These are phyloP conservation scores for Stenodera caucasica DNA, from an alignment of 2,888 invertebrate genomes.

Conservation along the genomic window DNA sequence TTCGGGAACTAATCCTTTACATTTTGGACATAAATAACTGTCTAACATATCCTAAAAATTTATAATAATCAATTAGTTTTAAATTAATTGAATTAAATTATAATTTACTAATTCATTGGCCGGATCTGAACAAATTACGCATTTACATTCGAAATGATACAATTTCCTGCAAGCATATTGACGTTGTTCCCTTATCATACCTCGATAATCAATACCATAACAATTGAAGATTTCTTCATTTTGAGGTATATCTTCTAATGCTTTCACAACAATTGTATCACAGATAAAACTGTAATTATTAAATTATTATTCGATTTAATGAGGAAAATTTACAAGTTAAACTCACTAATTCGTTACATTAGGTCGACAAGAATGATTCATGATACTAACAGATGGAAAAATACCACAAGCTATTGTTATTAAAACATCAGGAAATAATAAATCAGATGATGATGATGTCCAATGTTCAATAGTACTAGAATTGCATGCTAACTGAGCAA, in stretches of 20 bases:
- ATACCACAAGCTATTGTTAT: constrained; percentile 71
- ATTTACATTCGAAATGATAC: constrained; percentile 80
- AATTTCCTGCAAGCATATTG: constrained; percentile 65
- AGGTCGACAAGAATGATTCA: constrained; percentile 92
- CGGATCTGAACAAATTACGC: constrained; percentile 66
- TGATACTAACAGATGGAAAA: constrained; percentile 83
- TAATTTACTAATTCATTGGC: constrained; percentile 46
- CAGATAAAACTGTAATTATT: constrained; percentile 75
- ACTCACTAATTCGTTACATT: constrained; percentile 73
- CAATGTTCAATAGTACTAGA: constrained; percentile 51
- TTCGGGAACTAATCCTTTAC: constrained; percentile 47
- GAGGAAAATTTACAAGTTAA: constrained; percentile 2
- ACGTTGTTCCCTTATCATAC: constrained; percentile 64
- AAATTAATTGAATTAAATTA: not conserved
- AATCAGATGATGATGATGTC: constrained; percentile 44
- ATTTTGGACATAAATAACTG: constrained; percentile 53
- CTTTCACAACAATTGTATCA: constrained; percentile 69
- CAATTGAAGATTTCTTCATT: constrained; percentile 82
- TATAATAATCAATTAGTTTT: not conserved
- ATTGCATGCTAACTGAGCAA: constrained; percentile 70
- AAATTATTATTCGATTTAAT: not conserved
- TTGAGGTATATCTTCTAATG: constrained; percentile 63
- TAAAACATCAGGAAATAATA: constrained; percentile 44
- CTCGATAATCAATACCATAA: constrained; percentile 77
- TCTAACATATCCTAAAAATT: constrained; percentile 53